Evolutionary conservation across 1,140 invertebrate genomes (phyloP), one percentile per base, ranked within the genome.

Genomic region (Vollenhovia emeryi): DNA sequence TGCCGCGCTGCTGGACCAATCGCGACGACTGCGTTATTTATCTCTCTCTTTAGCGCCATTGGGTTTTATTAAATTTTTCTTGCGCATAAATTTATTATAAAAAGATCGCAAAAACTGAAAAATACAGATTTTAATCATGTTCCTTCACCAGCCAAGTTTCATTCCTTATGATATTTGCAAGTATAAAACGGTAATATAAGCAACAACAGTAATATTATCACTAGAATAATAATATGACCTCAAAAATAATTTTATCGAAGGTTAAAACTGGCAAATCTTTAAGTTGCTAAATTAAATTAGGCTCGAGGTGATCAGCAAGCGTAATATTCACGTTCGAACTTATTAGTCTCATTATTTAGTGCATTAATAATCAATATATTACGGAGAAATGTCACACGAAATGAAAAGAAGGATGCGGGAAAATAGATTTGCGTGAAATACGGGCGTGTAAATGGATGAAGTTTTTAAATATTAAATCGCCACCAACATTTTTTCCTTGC

Each of bases 381-480:
- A 15, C 3, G 18, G n/a, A 24, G 30, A 33, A 8, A 55, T 36
- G n/a, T 27, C 6, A 3, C 36, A 36, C n/a, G n/a, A 40, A 75
- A 27, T 43, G 8, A 24, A 55, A 73, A 57, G 30, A 73, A 27
- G 2, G 15, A 9, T 21, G 18, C 15, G n/a, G 8, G 4, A 33
- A 60, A 73, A 24, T 21, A 52, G 1, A 11, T 40, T n/a, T 75
- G 21, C 24, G 21, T 30, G 9, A 48, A 71, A 66, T 30, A 9
- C 18, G 64, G 0, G 1, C 21, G 3, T 36, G 55, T 24, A 59
- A 75, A 59, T 15, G 21, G 15, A 71, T 57, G 18, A 30, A 30
- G 33, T 43, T 43, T 57, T 80, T 57, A 69, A 80, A 43, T 55
- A 73, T 57, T 36, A 64, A 50, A 50, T 33, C 24, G 9, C 45